Percentiles rank a stretch among this genome's conserved stretches.
phyloP scores from a whole-genome alignment of 1,140 invertebrate species.

The Drosophila repletoides region DNA sequence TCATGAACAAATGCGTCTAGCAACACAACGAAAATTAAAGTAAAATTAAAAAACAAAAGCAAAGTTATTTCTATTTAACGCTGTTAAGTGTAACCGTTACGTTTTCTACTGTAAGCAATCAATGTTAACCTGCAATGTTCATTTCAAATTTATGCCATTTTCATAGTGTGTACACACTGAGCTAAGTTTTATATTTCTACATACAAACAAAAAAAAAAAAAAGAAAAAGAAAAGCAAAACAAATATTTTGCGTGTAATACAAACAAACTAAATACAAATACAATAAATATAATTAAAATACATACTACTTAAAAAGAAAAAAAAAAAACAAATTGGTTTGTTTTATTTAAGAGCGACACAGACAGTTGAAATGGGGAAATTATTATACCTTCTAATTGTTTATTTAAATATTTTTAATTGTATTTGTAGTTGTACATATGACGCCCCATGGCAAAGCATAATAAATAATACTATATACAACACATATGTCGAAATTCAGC shows the following conservation, averaged over 20 bases:
- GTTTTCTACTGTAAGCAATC: conserved; percentile 71
- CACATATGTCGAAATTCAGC: conserved; percentile 26
- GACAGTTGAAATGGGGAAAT: conserved; percentile 3
- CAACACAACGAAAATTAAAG: conserved; percentile 19
- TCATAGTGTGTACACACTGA: conserved; percentile 41
- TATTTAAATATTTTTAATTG: neutral
- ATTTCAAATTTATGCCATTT: conserved; percentile 59
- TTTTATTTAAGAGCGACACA: conserved; percentile 6
- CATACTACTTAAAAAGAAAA: conserved; percentile 65
- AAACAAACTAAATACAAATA: conserved; percentile 53
- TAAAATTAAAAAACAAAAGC: conserved; percentile 29
- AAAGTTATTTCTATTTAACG: conserved; percentile 69
- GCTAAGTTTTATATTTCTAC: conserved; percentile 52
- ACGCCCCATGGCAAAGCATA: conserved; percentile 27
- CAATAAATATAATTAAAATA: conserved; percentile 78
- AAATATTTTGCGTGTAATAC: conserved; percentile 35
- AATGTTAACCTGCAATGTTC: conserved; percentile 71
- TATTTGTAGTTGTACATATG: conserved; percentile 7
- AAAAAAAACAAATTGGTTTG: neutral
- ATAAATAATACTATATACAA: conserved; percentile 40
- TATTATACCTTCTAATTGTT: no score
- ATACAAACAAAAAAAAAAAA: conserved; percentile 17
- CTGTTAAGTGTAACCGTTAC: conserved; percentile 73
- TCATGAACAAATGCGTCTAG: conserved; percentile 64
- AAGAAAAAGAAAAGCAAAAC: neutral